Conservation (phyloP, 2,113 vertebrate genomes). For the Vombatus ursinus region DNA sequence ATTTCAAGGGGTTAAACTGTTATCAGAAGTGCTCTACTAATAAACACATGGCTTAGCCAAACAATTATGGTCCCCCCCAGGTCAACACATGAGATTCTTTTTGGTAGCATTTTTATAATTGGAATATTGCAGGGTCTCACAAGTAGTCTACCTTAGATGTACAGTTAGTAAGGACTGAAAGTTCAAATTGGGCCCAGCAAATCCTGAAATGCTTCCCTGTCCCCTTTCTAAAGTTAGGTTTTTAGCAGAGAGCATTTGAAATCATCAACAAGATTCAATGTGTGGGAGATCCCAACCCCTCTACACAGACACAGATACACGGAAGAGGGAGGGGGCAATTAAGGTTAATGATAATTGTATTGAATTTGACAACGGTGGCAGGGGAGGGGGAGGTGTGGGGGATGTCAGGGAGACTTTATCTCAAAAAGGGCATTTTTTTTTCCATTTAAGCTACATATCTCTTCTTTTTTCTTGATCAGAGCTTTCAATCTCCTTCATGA, state of each 20-base stretch:
- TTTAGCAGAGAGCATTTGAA: conserved; percentile 42
- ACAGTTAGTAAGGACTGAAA: conserved; percentile 19
- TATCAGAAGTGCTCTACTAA: conserved; percentile 48
- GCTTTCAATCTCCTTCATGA: conserved; percentile 64
- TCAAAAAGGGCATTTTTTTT: conserved; percentile 16
- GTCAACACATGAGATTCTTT: background rate
- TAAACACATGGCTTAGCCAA: conserved; percentile 47
- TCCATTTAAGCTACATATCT: conserved; percentile 34
- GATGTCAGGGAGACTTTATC: background rate
- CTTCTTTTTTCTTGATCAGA: conserved; percentile 15
- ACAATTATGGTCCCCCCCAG: conserved; percentile 46
- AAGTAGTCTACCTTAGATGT: conserved; percentile 7
- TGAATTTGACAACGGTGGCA: background rate
- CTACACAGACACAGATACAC: background rate
- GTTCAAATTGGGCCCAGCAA: background rate
- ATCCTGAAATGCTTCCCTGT: conserved; percentile 35
- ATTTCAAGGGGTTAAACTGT: conserved; percentile 36
- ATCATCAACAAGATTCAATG: background rate
- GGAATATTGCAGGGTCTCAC: conserved; percentile 50
- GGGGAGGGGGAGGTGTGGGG: too few species aligned
- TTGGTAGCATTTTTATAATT: conserved; percentile 2
- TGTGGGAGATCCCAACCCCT: background rate
- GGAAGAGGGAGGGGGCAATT: background rate
- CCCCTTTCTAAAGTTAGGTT: conserved; percentile 15
- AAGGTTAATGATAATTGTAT: background rate